A percentile compares a stretch with the other conserved stretches of the same genome.
phyloP scores from a whole-genome alignment of 2,797 vertebrate species.

The Mormyrus proboscirostris region DNA sequence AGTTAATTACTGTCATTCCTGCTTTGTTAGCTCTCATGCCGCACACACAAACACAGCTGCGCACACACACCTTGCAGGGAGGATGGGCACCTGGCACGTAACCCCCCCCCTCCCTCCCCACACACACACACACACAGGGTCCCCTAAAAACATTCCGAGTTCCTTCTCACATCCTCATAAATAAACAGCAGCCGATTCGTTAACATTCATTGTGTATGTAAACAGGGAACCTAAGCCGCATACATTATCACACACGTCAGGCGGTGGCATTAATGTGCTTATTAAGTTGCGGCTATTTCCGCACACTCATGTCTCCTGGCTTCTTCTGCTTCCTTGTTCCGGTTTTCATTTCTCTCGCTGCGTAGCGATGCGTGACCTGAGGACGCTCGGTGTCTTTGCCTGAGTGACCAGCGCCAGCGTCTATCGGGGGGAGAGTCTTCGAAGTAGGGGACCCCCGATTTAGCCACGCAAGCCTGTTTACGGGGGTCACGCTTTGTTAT shows the following conservation, averaged over 20 bases:
- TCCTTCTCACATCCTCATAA: neutral
- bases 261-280: neutral
- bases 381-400: neutral
- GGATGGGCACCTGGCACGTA: slow-evolving; percentile 23
- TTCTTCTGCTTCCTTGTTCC: neutral
- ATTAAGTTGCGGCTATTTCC: slow-evolving; percentile 7
- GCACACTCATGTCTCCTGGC: neutral
- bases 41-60: slow-evolving; percentile 22
- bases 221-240: slow-evolving; percentile 14
- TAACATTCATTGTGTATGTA: slow-evolving; percentile 17
- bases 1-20: slow-evolving; percentile 38
- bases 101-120: neutral
- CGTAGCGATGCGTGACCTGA: neutral
- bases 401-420: neutral
- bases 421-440: neutral
- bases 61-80: slow-evolving; percentile 55
- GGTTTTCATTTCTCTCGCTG: neutral
- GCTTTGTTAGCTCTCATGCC: slow-evolving; percentile 24
- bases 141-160: neutral
- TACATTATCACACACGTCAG: slow-evolving; percentile 12
- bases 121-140: neutral
- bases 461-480: neutral
- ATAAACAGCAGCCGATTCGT: neutral
- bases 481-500: neutral
- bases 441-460: neutral